phyloP scores from a whole-genome alignment of 2,888 invertebrate genomes.

The Ochlodes sylvanus region DNA sequence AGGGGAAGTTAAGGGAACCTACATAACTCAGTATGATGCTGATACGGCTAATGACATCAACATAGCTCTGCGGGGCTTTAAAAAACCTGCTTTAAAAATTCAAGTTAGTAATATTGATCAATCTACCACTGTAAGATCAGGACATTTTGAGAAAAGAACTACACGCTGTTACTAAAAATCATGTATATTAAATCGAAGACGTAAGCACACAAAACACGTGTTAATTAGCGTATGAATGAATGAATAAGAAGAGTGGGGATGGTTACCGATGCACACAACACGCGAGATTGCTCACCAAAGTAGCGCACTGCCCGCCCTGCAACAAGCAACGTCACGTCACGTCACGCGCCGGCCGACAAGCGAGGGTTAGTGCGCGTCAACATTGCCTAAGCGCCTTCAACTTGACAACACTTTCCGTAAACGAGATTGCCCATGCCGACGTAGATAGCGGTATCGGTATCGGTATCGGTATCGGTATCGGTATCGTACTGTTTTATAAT shows the following conservation, averaged over 20 bases:
- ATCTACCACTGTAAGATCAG: too few relatives aligned
- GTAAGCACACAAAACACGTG: conserved; percentile 69
- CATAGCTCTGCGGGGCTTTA: too few relatives aligned
- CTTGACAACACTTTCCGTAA: neutral
- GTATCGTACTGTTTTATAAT: too few relatives aligned
- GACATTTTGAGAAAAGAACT: too few relatives aligned
- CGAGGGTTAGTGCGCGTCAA: conserved; percentile 31
- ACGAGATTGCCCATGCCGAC: neutral
- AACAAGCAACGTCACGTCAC: conserved; percentile 74
- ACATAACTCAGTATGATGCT: too few relatives aligned
- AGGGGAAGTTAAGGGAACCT: too few relatives aligned
- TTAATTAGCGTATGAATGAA: conserved; percentile 80
- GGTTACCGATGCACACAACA: conserved; percentile 98
- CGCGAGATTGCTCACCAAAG: conserved; percentile 97
- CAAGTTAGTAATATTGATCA: too few relatives aligned
- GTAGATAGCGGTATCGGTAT: neutral
- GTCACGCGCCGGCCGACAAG: conserved; percentile 28
- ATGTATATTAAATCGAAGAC: conserved; percentile 60
- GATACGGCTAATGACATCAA: too few relatives aligned
- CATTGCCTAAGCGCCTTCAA: conserved; percentile 22
- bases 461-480: too few relatives aligned
- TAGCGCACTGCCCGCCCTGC: conserved; percentile 97
- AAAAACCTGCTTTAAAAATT: too few relatives aligned
- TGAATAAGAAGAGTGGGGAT: conserved; percentile 90
- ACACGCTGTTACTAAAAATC: too few relatives aligned